Evolutionary conservation across 2,113 vertebrate species (phyloP).

Genomic region (Otocyon megalotis): DNA sequence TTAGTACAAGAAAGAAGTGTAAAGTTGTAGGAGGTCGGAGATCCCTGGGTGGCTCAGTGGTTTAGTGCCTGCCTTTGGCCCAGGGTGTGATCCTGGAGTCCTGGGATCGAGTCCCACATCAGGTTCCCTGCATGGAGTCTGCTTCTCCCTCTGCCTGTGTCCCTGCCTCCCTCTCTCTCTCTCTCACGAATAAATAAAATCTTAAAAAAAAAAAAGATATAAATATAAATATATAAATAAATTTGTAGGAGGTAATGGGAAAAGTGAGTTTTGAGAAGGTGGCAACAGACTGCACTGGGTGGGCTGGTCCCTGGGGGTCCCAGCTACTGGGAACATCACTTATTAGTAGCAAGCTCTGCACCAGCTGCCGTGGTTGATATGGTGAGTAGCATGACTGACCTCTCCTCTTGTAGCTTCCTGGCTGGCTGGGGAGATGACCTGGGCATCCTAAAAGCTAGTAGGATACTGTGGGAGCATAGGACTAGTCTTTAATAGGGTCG

Average conservation of each 20-base stretch:
- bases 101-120: too few relatives aligned
- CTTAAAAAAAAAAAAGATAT: too few relatives aligned
- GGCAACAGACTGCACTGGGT: not conserved
- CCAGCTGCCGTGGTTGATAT: not conserved
- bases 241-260: not conserved
- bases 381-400: not conserved
- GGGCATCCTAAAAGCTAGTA: not conserved
- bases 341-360: not conserved
- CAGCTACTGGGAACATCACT: not conserved
- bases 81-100: too few relatives aligned
- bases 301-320: too few relatives aligned
- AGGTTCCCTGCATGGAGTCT: too few relatives aligned
- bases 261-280: not conserved
- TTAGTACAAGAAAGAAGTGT: not conserved
- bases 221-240: too few relatives aligned
- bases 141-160: too few relatives aligned
- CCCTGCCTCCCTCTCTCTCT: too few relatives aligned
- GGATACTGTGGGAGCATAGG: not conserved
- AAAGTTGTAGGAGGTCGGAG: not conserved
- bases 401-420: not conserved
- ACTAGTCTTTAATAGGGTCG: not conserved
- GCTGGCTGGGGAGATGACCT: not conserved
- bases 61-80: too few relatives aligned
- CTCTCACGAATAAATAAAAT: too few relatives aligned
- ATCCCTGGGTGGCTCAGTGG: too few relatives aligned